These are phyloP conservation scores for Allolobophora icterica DNA, from an alignment of 2,888 invertebrate genomes.

Conservation along the genomic window DNA sequence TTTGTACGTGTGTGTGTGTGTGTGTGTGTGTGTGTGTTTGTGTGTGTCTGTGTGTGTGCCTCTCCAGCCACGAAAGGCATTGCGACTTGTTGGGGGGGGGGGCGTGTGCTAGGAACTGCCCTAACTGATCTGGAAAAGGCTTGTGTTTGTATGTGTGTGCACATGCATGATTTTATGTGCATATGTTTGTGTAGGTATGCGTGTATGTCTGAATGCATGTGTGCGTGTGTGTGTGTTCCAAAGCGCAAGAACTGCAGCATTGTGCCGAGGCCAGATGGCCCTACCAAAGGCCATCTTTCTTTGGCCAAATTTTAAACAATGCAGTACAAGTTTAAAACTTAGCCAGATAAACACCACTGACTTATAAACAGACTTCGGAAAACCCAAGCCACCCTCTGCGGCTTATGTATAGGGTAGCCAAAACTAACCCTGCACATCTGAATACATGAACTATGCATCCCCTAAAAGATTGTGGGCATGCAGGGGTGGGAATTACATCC, in stretches of 20 bases:
- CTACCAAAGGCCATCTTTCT: constrained; percentile 17
- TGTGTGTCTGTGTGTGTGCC: too few species aligned
- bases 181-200: too few species aligned
- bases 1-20: not conserved
- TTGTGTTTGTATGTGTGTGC: not conserved
- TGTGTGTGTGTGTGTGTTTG: too few species aligned
- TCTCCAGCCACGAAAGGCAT: too few species aligned
- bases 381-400: not conserved
- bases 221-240: not conserved
- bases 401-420: not conserved
- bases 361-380: not conserved
- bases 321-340: not conserved
- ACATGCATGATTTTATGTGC: too few species aligned
- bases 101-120: too few species aligned
- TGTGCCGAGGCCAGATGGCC: not conserved
- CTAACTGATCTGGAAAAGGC: too few species aligned
- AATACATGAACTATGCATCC: not conserved
- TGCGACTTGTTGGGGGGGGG: too few species aligned
- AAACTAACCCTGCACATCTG: not conserved
- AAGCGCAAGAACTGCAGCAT: not conserved
- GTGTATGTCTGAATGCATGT: not conserved
- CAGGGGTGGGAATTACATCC: not conserved
- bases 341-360: not conserved
- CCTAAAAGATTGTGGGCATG: not conserved
- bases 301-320: constrained; percentile 2